These are phyloP conservation scores for Pseudomugil gertrudae DNA, from an alignment of 2,797 vertebrate species.

Conservation along the genomic window DNA sequence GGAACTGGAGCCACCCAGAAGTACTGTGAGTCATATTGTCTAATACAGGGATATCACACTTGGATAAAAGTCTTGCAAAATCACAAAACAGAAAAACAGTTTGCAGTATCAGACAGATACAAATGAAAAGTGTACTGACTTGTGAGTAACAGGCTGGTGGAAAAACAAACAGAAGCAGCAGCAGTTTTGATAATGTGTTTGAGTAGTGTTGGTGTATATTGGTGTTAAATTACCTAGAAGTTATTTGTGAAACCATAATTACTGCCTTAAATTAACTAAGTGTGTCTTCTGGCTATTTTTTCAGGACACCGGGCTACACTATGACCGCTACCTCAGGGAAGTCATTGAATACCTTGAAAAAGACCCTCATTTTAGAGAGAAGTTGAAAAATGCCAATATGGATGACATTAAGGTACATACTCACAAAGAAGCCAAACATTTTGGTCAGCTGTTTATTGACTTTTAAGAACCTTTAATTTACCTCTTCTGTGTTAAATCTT, in stretches of 20 bases:
- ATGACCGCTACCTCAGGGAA: slow-evolving; percentile 94
- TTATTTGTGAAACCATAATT: not conserved
- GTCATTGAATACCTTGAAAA: slow-evolving; percentile 94
- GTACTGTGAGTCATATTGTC: slow-evolving; percentile 82
- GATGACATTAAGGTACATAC: slow-evolving; percentile 92
- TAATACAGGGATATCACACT: not conserved
- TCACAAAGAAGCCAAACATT: not conserved
- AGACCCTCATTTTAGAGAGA: slow-evolving; percentile 92
- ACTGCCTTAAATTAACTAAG: slow-evolving; percentile 1
- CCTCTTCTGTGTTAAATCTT: slow-evolving; percentile 4
- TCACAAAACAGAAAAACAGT: not conserved
- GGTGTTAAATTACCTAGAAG: slow-evolving; percentile 1
- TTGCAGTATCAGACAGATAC: slow-evolving; percentile 4
- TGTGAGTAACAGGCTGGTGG: slow-evolving; percentile 6
- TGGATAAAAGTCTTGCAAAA: slow-evolving; percentile 9
- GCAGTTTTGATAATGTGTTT: not conserved
- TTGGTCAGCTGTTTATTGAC: slow-evolving; percentile 19
- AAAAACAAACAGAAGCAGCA: slow-evolving; percentile 15
- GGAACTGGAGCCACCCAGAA: slow-evolving; percentile 80
- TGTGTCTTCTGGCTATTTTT: slow-evolving; percentile 30
- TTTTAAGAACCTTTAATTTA: not conserved
- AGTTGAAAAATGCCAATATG: slow-evolving; percentile 91
- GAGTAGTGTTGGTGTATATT: not conserved
- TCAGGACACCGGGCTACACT: slow-evolving; percentile 94
- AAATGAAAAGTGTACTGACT: not conserved